A percentile compares a stretch with the other conserved stretches of the same genome.
These are phyloP conservation scores for Aleiodes alternator DNA, from an alignment of 2,888 invertebrate genomes.

Conservation along the genomic window DNA sequence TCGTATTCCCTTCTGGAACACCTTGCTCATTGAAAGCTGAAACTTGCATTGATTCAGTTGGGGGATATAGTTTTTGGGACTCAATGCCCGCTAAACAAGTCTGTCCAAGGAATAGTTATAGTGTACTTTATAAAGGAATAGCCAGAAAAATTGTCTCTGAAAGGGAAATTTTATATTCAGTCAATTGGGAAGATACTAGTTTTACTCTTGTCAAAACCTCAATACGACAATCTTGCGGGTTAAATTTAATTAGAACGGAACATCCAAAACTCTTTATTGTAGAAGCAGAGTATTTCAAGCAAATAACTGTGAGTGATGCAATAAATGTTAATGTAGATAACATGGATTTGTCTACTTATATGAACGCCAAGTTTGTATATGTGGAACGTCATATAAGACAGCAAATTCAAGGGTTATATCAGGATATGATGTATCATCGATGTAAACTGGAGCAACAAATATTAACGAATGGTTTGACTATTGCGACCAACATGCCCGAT, in stretches of 20 bases:
- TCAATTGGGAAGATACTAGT: conserved; percentile 43
- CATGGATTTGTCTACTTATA: conserved; percentile 56
- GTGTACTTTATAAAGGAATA: conserved; percentile 43
- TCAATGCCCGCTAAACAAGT: conserved; percentile 11
- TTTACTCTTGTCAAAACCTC: conserved; percentile 45
- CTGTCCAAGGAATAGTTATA: conserved; percentile 42
- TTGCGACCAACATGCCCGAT: conserved; percentile 57
- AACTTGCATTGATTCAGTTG: conserved; percentile 17
- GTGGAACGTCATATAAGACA: conserved; percentile 53
- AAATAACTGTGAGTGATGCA: background rate
- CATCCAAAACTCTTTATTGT: conserved; percentile 54
- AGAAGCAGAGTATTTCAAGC: background rate
- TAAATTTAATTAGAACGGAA: conserved; percentile 49
- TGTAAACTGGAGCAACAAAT: conserved; percentile 58
- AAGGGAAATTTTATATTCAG: conserved; percentile 40
- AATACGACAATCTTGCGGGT: conserved; percentile 39
- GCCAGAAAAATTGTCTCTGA: conserved; percentile 5
- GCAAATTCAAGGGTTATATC: conserved; percentile 53
- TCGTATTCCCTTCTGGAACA: background rate
- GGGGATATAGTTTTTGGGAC: conserved; percentile 34
- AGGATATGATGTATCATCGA: conserved; percentile 52
- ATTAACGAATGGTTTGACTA: conserved; percentile 54
- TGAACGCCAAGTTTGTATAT: conserved; percentile 62
- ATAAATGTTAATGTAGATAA: background rate
- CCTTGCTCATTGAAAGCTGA: background rate